Evolutionary conservation across 2,113 vertebrate species (phyloP).

Genomic region (Tragelaphus strepsiceros): DNA sequence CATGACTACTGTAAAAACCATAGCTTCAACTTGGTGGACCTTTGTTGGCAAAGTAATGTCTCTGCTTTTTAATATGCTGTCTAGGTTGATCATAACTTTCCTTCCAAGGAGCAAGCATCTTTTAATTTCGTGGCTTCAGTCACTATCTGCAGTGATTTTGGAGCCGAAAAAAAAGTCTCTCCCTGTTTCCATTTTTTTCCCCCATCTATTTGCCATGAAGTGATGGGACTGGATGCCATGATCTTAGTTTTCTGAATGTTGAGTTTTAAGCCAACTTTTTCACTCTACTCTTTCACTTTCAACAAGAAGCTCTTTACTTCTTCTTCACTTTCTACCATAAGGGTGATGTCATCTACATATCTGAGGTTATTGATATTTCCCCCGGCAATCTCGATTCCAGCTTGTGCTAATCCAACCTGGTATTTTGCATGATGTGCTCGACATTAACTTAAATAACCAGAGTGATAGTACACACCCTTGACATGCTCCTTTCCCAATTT

Average conservation of each 20-base stretch:
- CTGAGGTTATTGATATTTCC: neutral
- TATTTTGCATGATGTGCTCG: neutral
- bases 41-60: neutral
- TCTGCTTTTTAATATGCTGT: neutral
- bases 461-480: neutral
- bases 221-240: neutral
- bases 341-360: neutral
- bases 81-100: neutral
- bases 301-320: neutral
- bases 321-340: neutral
- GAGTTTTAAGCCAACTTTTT: neutral
- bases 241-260: neutral
- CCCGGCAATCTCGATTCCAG: neutral
- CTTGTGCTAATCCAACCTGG: neutral
- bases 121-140: neutral
- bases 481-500: neutral
- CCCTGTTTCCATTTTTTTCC: neutral
- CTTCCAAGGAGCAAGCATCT: neutral
- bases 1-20: neutral
- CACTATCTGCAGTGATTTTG: neutral
- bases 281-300: neutral
- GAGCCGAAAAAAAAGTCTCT: neutral
- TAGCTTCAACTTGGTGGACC: neutral
- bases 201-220: neutral
- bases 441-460: neutral